A percentile compares a stretch with the other conserved stretches of the same genome.
phyloP scores from a whole-genome alignment of 2,113 vertebrate genomes.

The Pica pica region DNA sequence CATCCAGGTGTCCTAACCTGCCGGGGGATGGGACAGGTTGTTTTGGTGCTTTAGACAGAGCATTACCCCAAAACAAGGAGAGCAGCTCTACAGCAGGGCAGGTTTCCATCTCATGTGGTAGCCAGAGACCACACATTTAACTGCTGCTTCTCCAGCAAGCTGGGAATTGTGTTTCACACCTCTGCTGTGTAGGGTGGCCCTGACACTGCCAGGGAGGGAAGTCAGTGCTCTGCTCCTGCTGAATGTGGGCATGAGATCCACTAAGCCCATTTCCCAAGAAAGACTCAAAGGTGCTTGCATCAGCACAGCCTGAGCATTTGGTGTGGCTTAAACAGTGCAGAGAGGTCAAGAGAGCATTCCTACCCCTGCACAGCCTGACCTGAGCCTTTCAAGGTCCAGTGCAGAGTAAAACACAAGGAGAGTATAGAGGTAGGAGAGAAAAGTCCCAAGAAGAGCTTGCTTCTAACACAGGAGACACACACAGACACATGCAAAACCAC shows the following conservation, averaged over 20 bases:
- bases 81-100: background rate
- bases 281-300: background rate
- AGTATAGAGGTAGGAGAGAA: background rate
- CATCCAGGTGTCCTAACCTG: background rate
- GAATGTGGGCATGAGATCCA: background rate
- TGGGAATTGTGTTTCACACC: background rate
- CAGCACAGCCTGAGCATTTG: background rate
- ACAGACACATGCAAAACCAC: background rate
- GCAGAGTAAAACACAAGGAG: background rate
- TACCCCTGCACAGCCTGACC: background rate
- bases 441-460: background rate
- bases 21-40: too few species aligned
- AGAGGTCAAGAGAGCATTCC: background rate
- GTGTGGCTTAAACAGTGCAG: background rate
- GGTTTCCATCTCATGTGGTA: background rate
- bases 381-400: background rate
- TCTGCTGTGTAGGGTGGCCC: background rate
- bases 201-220: background rate
- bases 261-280: background rate
- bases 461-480: background rate
- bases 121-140: background rate
- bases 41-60: background rate
- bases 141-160: background rate
- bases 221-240: background rate
- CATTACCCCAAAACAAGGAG: background rate